A percentile compares a stretch with the other conserved stretches of the same genome.
Conservation (phyloP, 2,797 vertebrate genomes). For the Parambassis ranga region DNA sequence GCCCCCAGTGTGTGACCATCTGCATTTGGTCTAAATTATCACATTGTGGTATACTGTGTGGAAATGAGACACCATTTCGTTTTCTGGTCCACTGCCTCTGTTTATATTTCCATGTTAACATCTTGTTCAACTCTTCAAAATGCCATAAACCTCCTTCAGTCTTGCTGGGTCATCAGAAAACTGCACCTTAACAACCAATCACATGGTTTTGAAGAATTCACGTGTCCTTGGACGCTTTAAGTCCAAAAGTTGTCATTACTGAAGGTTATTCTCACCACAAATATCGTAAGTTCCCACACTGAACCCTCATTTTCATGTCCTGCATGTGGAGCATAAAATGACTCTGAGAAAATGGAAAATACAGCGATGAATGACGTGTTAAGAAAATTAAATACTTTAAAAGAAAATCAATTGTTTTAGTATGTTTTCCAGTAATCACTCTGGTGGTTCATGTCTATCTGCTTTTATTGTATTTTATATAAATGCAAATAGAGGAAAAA, state of each 20-base stretch:
- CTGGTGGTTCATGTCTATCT: no score
- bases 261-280: slow-evolving; percentile 40
- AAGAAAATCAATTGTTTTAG: neutral
- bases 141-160: slow-evolving; percentile 40
- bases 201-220: slow-evolving; percentile 31
- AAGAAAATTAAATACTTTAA: slow-evolving; percentile 5
- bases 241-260: slow-evolving; percentile 42
- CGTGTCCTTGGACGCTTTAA: slow-evolving; percentile 31
- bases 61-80: slow-evolving; percentile 55
- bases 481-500: no score
- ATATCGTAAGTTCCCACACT: slow-evolving; percentile 37
- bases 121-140: slow-evolving; percentile 57
- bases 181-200: slow-evolving; percentile 44
- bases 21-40: slow-evolving; percentile 65
- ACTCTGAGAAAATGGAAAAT: slow-evolving; percentile 25
- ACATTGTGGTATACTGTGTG: slow-evolving; percentile 60
- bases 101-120: slow-evolving; percentile 67
- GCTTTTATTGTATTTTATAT: no score
- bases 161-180: slow-evolving; percentile 56
- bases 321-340: slow-evolving; percentile 15
- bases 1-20: slow-evolving; percentile 39
- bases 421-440: no score
- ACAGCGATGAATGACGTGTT: slow-evolving; percentile 17
- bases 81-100: slow-evolving; percentile 61
- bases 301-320: slow-evolving; percentile 20